Evolutionary conservation across 2,888 invertebrate genomes (phyloP).

Genomic region (Macrosoma leucophasiata): DNA sequence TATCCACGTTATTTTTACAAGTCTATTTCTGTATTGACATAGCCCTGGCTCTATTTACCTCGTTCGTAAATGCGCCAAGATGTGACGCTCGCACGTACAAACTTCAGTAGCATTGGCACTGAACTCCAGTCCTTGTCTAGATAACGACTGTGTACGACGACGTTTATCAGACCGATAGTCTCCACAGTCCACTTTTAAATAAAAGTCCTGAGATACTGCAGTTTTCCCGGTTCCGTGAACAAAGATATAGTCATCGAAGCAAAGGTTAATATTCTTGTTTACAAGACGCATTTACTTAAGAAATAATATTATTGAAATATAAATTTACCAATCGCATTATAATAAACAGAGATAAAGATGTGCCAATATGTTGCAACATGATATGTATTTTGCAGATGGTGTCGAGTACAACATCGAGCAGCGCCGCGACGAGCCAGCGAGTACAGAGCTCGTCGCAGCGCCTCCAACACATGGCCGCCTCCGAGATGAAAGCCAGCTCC

Average conservation of each 20-base stretch:
- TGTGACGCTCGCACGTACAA: slow-evolving; percentile 58
- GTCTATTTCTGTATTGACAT: slow-evolving; percentile 36
- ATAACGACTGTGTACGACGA: slow-evolving; percentile 56
- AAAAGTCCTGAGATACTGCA: slow-evolving; percentile 17
- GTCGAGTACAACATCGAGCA: slow-evolving; percentile 77
- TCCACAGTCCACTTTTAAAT: slow-evolving; percentile 18
- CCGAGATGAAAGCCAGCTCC: slow-evolving; percentile 88
- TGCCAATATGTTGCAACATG: too few relatives aligned
- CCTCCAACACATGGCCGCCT: slow-evolving; percentile 71
- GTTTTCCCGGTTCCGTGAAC: slow-evolving; percentile 7
- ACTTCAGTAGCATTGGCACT: slow-evolving; percentile 68
- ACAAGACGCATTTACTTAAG: slow-evolving; percentile 13
- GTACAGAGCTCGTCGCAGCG: slow-evolving; percentile 76
- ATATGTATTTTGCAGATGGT: slow-evolving; percentile 42
- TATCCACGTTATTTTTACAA: too few relatives aligned
- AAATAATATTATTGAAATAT: too few relatives aligned
- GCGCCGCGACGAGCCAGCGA: slow-evolving; percentile 76
- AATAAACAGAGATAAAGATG: too few relatives aligned
- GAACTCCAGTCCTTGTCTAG: slow-evolving; percentile 66
- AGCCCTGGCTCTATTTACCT: slow-evolving; percentile 58
- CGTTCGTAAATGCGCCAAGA: slow-evolving; percentile 64
- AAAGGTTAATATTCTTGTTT: slow-evolving; percentile 30
- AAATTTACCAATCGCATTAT: too few relatives aligned
- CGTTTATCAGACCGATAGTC: slow-evolving; percentile 27
- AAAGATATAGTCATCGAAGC: slow-evolving; percentile 19